Conservation (phyloP, 1,140 invertebrate species). For the Leguminivora glycinivorella region DNA sequence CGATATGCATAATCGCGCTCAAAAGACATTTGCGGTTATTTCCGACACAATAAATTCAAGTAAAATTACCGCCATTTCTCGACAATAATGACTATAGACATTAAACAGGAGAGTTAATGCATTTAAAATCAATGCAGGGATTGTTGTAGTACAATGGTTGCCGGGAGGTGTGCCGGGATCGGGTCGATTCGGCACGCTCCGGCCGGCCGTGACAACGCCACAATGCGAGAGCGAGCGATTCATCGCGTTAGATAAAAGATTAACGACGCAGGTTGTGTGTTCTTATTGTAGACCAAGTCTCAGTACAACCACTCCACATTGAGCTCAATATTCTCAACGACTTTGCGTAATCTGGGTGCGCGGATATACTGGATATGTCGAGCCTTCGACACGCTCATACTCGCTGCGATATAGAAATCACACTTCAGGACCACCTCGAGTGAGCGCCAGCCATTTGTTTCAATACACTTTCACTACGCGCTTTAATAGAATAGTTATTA, state of each 20-base stretch:
- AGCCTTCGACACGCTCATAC: neutral
- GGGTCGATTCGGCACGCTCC: conserved; percentile 52
- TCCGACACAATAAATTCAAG: conserved; percentile 24
- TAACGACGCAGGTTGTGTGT: conserved; percentile 44
- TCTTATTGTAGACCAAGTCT: neutral
- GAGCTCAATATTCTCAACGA: neutral
- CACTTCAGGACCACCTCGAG: conserved; percentile 22
- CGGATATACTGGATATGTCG: neutral
- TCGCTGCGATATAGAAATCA: neutral
- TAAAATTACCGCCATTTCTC: conserved; percentile 23
- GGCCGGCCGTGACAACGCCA: conserved; percentile 50
- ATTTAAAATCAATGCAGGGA: conserved; percentile 36
- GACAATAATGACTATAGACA: conserved; percentile 44
- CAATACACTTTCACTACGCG: conserved; percentile 20
- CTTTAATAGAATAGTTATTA: conserved; percentile 5
- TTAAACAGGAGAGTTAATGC: conserved; percentile 50
- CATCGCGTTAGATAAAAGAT: conserved; percentile 56
- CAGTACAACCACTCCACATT: neutral
- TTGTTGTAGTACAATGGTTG: conserved; percentile 41
- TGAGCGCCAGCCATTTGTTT: conserved; percentile 20
- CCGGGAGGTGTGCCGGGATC: conserved; percentile 28
- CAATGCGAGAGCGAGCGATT: conserved; percentile 36
- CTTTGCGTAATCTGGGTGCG: neutral
- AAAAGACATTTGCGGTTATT: conserved; percentile 25
- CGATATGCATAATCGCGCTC: conserved; percentile 7